Evolutionary conservation across 2,113 vertebrate genomes (phyloP).

Genomic region (Pitta sordida): DNA sequence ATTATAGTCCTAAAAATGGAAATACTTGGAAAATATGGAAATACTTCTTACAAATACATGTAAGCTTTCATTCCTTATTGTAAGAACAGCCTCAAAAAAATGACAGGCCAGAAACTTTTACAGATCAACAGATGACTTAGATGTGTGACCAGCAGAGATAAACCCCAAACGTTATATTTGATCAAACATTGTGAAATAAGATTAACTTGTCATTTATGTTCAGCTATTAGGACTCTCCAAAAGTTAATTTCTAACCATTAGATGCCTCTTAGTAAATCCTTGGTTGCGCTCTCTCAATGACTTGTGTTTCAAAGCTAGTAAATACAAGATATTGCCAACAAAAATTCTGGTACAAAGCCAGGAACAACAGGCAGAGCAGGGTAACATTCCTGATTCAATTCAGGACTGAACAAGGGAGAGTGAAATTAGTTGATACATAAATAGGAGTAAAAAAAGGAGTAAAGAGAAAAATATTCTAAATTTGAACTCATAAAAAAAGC

Average conservation of each 20-base stretch:
- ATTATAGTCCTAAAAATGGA: neutral
- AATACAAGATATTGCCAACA: constrained; percentile 5
- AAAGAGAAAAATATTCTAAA: neutral
- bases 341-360: neutral
- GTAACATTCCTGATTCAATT: neutral
- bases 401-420: neutral
- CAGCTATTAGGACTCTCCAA: neutral
- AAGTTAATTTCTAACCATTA: neutral
- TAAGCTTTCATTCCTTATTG: neutral
- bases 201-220: neutral
- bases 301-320: neutral
- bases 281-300: neutral
- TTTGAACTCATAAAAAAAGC: neutral
- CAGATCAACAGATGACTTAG: neutral
- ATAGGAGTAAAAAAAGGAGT: neutral
- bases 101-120: neutral
- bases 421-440: neutral
- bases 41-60: neutral
- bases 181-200: neutral
- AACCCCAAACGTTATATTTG: neutral
- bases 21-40: no score
- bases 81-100: neutral
- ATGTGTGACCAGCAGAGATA: neutral
- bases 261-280: neutral
- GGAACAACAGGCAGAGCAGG: neutral